Evolutionary conservation across 2,113 vertebrate genomes (phyloP).

Genomic region (Crotalus helleri): DNA sequence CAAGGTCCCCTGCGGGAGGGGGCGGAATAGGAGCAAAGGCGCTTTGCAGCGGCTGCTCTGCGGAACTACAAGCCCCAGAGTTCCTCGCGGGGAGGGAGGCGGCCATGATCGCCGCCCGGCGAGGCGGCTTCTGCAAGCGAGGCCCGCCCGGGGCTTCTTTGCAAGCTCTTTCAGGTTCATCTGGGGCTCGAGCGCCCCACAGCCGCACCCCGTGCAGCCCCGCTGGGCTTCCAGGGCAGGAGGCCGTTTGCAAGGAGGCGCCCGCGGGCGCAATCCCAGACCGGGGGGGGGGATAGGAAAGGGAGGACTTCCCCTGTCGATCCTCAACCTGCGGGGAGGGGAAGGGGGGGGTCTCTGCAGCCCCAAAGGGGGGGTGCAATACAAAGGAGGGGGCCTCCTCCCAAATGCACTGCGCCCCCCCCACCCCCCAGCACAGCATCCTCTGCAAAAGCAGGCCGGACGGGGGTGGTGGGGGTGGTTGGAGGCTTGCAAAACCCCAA

Average conservation of each 20-base stretch:
- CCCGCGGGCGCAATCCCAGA: neutral
- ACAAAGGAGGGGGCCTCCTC: no score
- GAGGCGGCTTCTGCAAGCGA: neutral
- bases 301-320: neutral
- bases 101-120: neutral
- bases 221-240: neutral
- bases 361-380: no score
- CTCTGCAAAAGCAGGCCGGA: no score
- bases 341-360: neutral
- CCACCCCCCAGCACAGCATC: no score
- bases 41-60: no score
- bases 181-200: neutral
- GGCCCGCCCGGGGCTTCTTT: neutral
- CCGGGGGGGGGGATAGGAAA: neutral
- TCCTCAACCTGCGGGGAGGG: neutral
- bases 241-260: no score
- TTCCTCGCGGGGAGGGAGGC: neutral
- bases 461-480: no score
- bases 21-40: neutral
- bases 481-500: no score
- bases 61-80: neutral
- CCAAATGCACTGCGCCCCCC: no score
- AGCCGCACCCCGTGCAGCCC: neutral
- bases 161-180: neutral
- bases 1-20: no score